Conservation (phyloP, 2,113 vertebrate species). For the Xyliphius kryptos region DNA sequence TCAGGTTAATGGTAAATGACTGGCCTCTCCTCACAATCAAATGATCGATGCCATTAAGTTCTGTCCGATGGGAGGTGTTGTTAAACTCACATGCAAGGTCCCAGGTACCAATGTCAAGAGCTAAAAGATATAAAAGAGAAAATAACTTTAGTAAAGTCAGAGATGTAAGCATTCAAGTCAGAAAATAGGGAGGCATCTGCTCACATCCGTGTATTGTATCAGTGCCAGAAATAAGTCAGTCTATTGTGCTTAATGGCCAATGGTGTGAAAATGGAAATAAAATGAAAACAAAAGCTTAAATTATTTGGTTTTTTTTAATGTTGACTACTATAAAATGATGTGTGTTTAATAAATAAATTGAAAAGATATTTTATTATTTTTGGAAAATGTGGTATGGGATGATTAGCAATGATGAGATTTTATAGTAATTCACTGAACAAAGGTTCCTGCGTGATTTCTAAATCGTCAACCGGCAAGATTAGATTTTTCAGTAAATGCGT, state of each 20-base stretch:
- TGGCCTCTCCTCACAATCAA: constrained; percentile 84
- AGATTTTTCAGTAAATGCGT: too few species aligned
- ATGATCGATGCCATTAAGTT: constrained; percentile 59
- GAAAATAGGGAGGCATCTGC: too few species aligned
- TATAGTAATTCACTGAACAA: not conserved
- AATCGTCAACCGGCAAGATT: not conserved
- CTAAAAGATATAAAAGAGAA: constrained; percentile 48
- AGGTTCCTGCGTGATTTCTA: not conserved
- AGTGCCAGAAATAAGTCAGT: not conserved
- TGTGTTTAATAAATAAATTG: not conserved
- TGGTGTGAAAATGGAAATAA: not conserved
- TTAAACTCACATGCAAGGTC: constrained; percentile 76
- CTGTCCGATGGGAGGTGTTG: constrained; percentile 72
- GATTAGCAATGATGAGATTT: too few species aligned
- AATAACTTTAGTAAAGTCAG: not conserved
- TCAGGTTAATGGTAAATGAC: constrained; percentile 70
- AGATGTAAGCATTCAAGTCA: not conserved
- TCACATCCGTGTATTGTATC: not conserved
- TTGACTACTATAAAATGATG: too few species aligned
- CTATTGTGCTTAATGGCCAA: not conserved
- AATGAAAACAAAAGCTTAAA: not conserved
- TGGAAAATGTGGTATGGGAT: too few species aligned
- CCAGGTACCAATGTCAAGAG: constrained; percentile 68
- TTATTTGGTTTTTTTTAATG: not conserved
- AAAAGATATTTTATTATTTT: too few species aligned